Conservation (phyloP, 1,140 invertebrate species). For the Periplaneta americana region DNA sequence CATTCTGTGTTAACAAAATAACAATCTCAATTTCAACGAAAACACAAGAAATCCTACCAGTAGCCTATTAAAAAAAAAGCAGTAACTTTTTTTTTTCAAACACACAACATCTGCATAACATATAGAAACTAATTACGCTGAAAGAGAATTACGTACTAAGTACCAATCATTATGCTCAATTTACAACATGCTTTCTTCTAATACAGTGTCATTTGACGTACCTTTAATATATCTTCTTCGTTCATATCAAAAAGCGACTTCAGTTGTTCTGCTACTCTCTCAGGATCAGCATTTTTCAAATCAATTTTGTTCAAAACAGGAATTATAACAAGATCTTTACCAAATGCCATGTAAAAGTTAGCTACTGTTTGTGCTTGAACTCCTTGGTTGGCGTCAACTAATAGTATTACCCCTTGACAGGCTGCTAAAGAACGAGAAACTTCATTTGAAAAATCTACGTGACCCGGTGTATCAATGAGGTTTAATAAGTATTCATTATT, state of each 20-base stretch:
- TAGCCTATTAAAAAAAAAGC: no score
- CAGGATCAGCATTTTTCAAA: slow-evolving; percentile 83
- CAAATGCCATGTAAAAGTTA: slow-evolving; percentile 91
- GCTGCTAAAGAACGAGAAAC: slow-evolving; percentile 83
- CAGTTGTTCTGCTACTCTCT: slow-evolving; percentile 72
- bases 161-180: no score
- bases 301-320: slow-evolving; percentile 98
- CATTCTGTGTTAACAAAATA: no score
- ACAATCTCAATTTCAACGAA: no score
- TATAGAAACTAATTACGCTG: no score
- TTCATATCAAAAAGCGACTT: slow-evolving; percentile 81
- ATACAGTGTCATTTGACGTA: slow-evolving; percentile 33
- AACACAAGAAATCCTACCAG: no score
- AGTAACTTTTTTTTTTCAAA: no score
- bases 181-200: no score
- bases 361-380: slow-evolving; percentile 97
- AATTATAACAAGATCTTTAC: slow-evolving; percentile 74
- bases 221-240: slow-evolving; percentile 56
- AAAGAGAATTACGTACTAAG: no score
- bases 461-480: slow-evolving; percentile 96
- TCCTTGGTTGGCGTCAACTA: slow-evolving; percentile 96
- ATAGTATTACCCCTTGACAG: slow-evolving; percentile 90
- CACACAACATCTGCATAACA: no score
- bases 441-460: slow-evolving; percentile 98
- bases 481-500: slow-evolving; percentile 80